Conservation (phyloP, 2,797 vertebrate genomes). For the Danio jaintianensis region DNA sequence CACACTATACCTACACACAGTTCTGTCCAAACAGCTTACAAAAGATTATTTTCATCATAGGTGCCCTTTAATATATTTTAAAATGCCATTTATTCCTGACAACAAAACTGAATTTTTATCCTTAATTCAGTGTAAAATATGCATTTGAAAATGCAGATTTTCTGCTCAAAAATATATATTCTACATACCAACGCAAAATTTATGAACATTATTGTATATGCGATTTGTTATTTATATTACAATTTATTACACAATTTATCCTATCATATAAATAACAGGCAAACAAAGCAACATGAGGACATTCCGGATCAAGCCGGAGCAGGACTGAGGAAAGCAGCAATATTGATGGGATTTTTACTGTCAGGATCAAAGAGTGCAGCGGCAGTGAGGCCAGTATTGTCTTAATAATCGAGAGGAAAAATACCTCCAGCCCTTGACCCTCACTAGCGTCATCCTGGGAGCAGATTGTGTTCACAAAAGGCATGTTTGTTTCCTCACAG, state of each 20-base stretch:
- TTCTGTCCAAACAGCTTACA: too few relatives aligned
- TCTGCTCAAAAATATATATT: not conserved
- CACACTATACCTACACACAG: too few relatives aligned
- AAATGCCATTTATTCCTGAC: not conserved
- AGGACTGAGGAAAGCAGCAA: conserved; percentile 53
- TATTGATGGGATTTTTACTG: conserved; percentile 63
- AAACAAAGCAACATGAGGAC: not conserved
- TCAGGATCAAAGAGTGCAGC: conserved; percentile 68
- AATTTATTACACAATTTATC: not conserved
- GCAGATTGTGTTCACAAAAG: conserved; percentile 64
- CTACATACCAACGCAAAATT: too few relatives aligned
- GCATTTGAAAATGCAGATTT: not conserved
- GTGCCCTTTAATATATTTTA: not conserved
- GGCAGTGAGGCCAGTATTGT: conserved; percentile 54
- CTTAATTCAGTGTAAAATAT: not conserved
- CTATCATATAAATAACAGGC: not conserved
- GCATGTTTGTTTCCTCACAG: conserved; percentile 73
- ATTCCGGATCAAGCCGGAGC: conserved; percentile 45
- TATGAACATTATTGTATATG: not conserved
- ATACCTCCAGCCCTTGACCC: conserved; percentile 71
- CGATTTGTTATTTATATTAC: not conserved
- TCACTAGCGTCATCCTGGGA: conserved; percentile 71
- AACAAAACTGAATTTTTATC: not conserved
- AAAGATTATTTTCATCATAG: too few relatives aligned
- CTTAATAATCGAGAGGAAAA: conserved; percentile 53